Base-by-base conservation (phyloP, 92 coral and sea anemone genomes). In the Plumapathes pennacea region DNA sequence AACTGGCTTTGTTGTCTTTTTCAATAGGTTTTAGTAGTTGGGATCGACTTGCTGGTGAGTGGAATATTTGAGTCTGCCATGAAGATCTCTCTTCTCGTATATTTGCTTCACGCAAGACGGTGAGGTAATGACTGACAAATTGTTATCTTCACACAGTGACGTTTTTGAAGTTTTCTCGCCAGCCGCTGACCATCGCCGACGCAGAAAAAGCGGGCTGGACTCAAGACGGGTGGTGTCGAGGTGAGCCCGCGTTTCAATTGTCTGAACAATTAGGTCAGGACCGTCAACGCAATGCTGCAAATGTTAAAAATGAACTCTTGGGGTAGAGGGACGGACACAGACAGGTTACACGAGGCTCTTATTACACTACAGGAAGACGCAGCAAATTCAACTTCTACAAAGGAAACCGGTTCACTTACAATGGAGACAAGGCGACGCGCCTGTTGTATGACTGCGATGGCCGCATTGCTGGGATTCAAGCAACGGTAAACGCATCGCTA, bases 401-500 rank as follows among this genome's bases (percentile, higher is more conserved):
- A 32, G 95, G 95, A 1, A 63, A 81, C 51, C 97, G 97, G 26
- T 80, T 55, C 56, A 23, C 64, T 10, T 61, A 70, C 26, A 51
- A 41, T 6, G 26, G 37, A 1, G 97, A 90, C 38, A 72, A 42
- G n/a, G 71, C 97, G 23, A 90, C 95, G 18, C 58, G 81, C 15
- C 62, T 90, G 50, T 69, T 90, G 36, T 90, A 69, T 60, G 94
- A 85, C 48, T 81, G 89, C 17, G 81, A 81, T 41, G 89, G 85
- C 4, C 53, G 51, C 55, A 46, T 82, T 37, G 94, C 94, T 2
- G 97, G 97, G 22, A 68, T 77, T 21, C 97, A 90, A 42, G 79
- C 87, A 4, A 90, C 89, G 48, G 97, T 90, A 77, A 69, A 78
- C n/a, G n/a, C n/a, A n/a, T n/a, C n/a, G n/a, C n/a, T n/a, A n/a